Base-by-base conservation (phyloP, 2,888 invertebrate genomes). In the Geotrupes spiniger region DNA sequence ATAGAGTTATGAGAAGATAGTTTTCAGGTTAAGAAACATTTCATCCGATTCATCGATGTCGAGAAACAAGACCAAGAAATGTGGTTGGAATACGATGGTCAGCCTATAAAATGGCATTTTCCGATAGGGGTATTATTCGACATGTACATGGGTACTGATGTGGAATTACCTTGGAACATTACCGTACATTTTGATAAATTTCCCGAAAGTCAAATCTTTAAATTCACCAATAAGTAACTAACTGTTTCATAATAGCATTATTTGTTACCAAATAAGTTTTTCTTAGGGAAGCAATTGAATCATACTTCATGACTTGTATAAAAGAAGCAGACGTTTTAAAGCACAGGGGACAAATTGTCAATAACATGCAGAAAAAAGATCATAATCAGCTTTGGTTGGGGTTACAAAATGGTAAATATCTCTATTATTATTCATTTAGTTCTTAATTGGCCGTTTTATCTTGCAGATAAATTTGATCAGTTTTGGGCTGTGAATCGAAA, bases 261-360 rank as follows among this genome's bases (percentile, higher is more conserved):
- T 25, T 48, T 39, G 9, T 37, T 17, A 37, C 49, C 6, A n/a
- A n/a, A 14, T 2, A n/a, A 2, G 17, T 42, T 51, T 15, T 42
- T 73, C 78, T 43, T 64, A 92, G 92, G 71, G 96, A 97, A 70
- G 81, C 87, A 9, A 86, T 98, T 10, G 95, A 97, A 74, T 85
- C 95, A 2, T 88, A 94, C 71, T 99, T 93, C 71, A 88, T 99
- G 84, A 89, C 95, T 12, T 89, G 90, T 56, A 78, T 99, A 5
- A 99, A 99, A 74, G 99, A 99, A 77, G 98, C 99, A 1, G 98
- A 98, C 77, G 89, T 92, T n/a, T 75, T 99, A 33, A 99, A 99
- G 72, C 97, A 98, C 70, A 81, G 92, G 58, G 89, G 92, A 4
- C 89, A 89, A 72, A 84, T 94, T 11, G 89, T 92, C 61, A 89